Percentiles rank a stretch among this genome's conserved stretches.
phyloP scores from a whole-genome alignment of 2,113 vertebrate genomes.

The Taxidea taxus region DNA sequence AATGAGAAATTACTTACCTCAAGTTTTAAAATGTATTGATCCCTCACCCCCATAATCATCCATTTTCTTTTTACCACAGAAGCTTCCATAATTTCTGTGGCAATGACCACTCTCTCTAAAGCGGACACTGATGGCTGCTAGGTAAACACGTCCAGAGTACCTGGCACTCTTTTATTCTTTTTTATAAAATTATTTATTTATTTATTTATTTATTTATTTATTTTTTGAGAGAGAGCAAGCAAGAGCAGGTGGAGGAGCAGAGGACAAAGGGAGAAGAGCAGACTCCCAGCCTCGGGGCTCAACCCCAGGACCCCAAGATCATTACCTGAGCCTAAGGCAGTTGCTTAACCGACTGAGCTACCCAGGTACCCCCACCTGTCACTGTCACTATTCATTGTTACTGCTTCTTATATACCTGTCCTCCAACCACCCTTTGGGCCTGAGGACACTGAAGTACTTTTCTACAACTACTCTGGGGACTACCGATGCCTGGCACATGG shows the following conservation, averaged over 20 bases:
- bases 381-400: fast-evolving
- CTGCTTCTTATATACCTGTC: neutral
- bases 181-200: too few relatives aligned
- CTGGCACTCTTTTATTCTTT: too few relatives aligned
- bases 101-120: neutral
- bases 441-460: neutral
- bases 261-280: too few relatives aligned
- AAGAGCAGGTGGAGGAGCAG: too few relatives aligned
- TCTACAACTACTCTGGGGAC: neutral
- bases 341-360: too few relatives aligned
- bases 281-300: too few relatives aligned
- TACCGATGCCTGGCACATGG: neutral
- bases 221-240: too few relatives aligned
- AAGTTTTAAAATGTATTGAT: neutral
- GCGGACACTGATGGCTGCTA: neutral
- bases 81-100: neutral
- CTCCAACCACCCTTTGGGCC: neutral
- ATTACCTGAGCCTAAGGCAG: too few relatives aligned
- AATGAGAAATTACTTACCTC: neutral
- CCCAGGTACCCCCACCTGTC: too few relatives aligned
- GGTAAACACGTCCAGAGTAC: neutral
- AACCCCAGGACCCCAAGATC: too few relatives aligned
- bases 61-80: neutral
- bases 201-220: too few relatives aligned
- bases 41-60: neutral